A percentile compares a stretch with the other conserved stretches of the same genome.
Evolutionary conservation across 2,797 vertebrate species (phyloP).

Genomic region (Enteromius viviparus): DNA sequence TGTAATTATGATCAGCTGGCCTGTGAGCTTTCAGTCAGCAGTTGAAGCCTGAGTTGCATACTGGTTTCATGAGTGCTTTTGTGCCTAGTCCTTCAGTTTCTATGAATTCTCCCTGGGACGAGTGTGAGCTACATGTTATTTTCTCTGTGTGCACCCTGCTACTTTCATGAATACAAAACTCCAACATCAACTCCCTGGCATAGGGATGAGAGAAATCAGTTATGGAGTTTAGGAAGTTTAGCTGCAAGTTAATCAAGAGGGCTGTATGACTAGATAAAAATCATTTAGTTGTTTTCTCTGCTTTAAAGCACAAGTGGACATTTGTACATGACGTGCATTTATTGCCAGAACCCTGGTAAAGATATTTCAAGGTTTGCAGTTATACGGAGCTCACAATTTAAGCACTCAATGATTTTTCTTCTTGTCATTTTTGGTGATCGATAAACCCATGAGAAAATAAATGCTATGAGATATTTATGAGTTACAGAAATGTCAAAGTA

Average conservation of each 20-base stretch:
- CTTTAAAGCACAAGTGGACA: neutral
- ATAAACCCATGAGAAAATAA: neutral
- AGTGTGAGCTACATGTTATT: slow-evolving; percentile 16
- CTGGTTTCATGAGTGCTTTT: slow-evolving; percentile 5
- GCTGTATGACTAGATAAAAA: slow-evolving; percentile 31
- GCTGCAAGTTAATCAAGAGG: slow-evolving; percentile 34
- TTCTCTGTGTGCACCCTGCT: slow-evolving; percentile 10
- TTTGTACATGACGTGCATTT: neutral
- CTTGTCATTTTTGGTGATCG: neutral
- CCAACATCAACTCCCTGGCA: slow-evolving; percentile 28
- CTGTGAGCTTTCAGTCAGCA: slow-evolving; percentile 25
- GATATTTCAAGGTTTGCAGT: no score
- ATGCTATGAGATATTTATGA: neutral
- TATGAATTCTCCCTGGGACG: neutral
- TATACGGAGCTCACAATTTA: no score
- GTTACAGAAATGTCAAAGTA: neutral
- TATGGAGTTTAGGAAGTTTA: slow-evolving; percentile 20
- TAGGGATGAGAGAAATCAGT: slow-evolving; percentile 34
- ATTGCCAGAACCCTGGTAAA: neutral
- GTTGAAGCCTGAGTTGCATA: slow-evolving; percentile 1
- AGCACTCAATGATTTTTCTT: no score
- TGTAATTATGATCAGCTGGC: slow-evolving; percentile 28
- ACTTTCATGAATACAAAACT: slow-evolving; percentile 46
- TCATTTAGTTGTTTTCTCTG: neutral
- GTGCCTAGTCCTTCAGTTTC: slow-evolving; percentile 4